Percentiles rank a stretch among this genome's conserved stretches.
Conservation (phyloP, 2,113 vertebrate species). For the Phaethon lepturus region DNA sequence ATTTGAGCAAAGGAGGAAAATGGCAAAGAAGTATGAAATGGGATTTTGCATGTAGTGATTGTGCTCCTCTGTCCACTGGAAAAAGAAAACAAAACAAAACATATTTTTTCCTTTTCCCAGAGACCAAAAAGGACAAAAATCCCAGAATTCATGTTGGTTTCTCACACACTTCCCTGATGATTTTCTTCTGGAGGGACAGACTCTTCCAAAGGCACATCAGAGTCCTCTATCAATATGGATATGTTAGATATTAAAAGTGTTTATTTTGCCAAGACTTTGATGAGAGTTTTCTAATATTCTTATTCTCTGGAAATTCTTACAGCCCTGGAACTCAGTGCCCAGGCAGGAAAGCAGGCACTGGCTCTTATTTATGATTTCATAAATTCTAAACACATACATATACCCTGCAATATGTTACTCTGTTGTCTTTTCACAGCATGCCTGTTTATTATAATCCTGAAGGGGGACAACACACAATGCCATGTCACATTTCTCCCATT, state of each 20-base stretch:
- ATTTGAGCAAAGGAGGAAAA: neutral
- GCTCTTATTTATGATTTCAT: neutral
- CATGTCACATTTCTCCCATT: neutral
- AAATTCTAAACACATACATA: neutral
- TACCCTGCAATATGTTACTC: neutral
- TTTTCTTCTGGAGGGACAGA: neutral
- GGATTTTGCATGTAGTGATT: neutral
- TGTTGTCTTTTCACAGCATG: neutral
- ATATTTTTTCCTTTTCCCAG: neutral
- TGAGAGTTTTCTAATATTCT: neutral
- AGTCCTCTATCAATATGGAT: neutral
- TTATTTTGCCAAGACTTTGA: neutral
- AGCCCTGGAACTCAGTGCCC: rapidly evolving
- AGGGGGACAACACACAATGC: neutral
- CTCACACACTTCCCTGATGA: neutral
- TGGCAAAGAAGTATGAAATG: neutral
- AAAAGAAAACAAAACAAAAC: rapidly evolving
- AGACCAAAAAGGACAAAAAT: neutral
- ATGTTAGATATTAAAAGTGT: neutral
- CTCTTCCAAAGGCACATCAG: neutral
- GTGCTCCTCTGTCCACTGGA: rapidly evolving
- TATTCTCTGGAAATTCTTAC: neutral
- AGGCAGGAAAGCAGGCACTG: neutral
- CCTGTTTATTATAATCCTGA: neutral
- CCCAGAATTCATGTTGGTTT: neutral